Conservation (phyloP, 2,888 invertebrate genomes). For the Drosophila anomelani region DNA sequence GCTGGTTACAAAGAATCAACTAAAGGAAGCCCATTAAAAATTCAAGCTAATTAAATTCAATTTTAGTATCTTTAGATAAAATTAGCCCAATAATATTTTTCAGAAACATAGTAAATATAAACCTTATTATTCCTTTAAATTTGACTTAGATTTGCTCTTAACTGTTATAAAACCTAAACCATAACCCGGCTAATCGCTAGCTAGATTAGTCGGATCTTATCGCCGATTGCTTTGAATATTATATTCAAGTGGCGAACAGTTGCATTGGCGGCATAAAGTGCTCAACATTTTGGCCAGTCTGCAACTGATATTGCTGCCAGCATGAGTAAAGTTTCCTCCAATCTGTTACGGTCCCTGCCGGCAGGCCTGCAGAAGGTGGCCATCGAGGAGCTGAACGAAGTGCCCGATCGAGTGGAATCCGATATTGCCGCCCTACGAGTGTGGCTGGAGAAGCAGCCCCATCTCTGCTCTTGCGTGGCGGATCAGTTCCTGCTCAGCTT, state of each 20-base stretch:
- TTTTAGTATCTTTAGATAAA: too few relatives aligned
- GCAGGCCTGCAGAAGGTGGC: slow-evolving; percentile 83
- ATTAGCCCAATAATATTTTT: neutral
- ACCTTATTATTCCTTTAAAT: neutral
- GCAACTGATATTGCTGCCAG: slow-evolving; percentile 20
- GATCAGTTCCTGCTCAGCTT: slow-evolving; percentile 86
- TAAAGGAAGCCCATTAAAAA: too few relatives aligned
- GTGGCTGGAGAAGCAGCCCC: slow-evolving; percentile 86
- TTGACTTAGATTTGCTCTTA: neutral
- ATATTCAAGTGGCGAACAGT: slow-evolving; percentile 23
- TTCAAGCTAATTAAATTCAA: too few relatives aligned
- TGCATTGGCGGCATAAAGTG: slow-evolving; percentile 21
- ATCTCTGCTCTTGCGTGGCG: slow-evolving; percentile 83
- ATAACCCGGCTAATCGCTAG: slow-evolving; percentile 21
- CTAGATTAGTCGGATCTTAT: slow-evolving; percentile 38
- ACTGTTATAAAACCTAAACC: neutral
- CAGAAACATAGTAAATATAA: neutral
- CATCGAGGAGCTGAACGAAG: slow-evolving; percentile 85
- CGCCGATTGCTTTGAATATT: slow-evolving; percentile 26
- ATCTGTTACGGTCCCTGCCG: slow-evolving; percentile 69
- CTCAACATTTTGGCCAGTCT: slow-evolving; percentile 25
- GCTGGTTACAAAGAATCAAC: too few relatives aligned
- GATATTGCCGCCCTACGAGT: slow-evolving; percentile 84
- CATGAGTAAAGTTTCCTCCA: slow-evolving; percentile 9
- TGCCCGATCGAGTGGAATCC: slow-evolving; percentile 80